phyloP scores from a whole-genome alignment of 1,140 invertebrate species.

The Drosophila willistoni region DNA sequence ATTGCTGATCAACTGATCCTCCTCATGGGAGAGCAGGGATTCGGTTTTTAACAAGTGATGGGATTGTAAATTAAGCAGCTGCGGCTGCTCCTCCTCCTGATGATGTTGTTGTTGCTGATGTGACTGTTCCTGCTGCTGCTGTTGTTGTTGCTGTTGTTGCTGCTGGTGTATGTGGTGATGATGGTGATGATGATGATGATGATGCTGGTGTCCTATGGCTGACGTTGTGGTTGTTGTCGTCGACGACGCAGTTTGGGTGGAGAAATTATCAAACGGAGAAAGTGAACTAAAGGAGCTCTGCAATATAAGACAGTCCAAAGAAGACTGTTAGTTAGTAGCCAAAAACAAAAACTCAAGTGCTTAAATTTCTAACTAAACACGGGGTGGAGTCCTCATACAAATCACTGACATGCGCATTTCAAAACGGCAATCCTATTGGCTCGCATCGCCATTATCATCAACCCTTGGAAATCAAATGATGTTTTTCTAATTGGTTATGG shows the following conservation, averaged over 20 bases:
- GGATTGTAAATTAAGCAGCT: slow-evolving; percentile 28
- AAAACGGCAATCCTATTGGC: slow-evolving; percentile 45
- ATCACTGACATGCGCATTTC: slow-evolving; percentile 59
- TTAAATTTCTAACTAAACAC: not conserved
- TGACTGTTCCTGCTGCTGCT: slow-evolving; percentile 53
- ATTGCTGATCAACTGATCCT: slow-evolving; percentile 77
- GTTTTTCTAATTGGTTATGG: slow-evolving; percentile 67
- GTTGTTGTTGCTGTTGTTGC: slow-evolving; percentile 42
- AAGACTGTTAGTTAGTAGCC: slow-evolving; percentile 56
- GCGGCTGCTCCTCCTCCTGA: slow-evolving; percentile 42
- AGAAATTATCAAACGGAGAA: slow-evolving; percentile 81
- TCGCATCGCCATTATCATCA: slow-evolving; percentile 18
- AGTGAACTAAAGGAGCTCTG: slow-evolving; percentile 83
- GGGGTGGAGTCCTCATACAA: slow-evolving; percentile 53
- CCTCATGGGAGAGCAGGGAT: slow-evolving; percentile 70
- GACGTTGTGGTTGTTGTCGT: slow-evolving; percentile 49
- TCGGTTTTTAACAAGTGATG: slow-evolving; percentile 56
- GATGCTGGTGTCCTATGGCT: slow-evolving; percentile 51
- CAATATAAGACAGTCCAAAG: slow-evolving; percentile 51
- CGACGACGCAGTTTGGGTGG: slow-evolving; percentile 71
- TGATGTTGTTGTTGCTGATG: slow-evolving; percentile 52
- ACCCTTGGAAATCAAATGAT: slow-evolving; percentile 41
- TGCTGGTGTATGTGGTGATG: slow-evolving; percentile 39
- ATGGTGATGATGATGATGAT: slow-evolving; percentile 53
- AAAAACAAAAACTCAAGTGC: not conserved